These are phyloP conservation scores for Penaeus chinensis DNA, from an alignment of 1,140 invertebrate species.

Conservation along the genomic window DNA sequence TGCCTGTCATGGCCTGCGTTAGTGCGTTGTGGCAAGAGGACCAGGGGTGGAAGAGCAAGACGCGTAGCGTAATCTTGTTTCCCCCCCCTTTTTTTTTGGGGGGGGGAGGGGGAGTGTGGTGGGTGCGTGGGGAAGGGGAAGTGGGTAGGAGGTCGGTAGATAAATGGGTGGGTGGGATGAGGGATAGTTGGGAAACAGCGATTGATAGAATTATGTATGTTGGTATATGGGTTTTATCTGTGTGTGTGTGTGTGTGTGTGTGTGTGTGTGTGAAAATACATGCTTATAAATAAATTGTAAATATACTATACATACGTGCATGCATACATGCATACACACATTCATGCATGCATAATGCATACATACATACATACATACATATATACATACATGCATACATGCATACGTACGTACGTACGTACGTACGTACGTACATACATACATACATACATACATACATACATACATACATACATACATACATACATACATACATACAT, in stretches of 20 bases:
- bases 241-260: neutral
- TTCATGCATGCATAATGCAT: slow-evolving; percentile 17
- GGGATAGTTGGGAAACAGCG: neutral
- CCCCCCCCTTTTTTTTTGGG: too few species aligned
- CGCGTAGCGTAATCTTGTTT: too few species aligned
- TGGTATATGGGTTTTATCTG: neutral
- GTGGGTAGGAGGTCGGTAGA: too few species aligned
- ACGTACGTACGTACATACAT: neutral
- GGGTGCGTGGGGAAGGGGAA: too few species aligned
- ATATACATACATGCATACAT: neutral
- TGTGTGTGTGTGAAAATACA: neutral
- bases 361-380: slow-evolving; percentile 6
- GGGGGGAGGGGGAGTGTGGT: too few species aligned
- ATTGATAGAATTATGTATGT: neutral
- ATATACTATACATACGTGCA: neutral
- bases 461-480: neutral
- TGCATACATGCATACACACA: neutral
- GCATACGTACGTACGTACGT: neutral
- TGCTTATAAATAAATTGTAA: neutral
- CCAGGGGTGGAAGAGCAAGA: too few species aligned
- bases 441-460: neutral
- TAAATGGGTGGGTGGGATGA: too few species aligned
- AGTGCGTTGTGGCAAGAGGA: too few species aligned
- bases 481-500: too few species aligned
- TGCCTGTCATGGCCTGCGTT: too few species aligned